Conservation (phyloP, 1,140 invertebrate species). For the Drosophila kanapiae region DNA sequence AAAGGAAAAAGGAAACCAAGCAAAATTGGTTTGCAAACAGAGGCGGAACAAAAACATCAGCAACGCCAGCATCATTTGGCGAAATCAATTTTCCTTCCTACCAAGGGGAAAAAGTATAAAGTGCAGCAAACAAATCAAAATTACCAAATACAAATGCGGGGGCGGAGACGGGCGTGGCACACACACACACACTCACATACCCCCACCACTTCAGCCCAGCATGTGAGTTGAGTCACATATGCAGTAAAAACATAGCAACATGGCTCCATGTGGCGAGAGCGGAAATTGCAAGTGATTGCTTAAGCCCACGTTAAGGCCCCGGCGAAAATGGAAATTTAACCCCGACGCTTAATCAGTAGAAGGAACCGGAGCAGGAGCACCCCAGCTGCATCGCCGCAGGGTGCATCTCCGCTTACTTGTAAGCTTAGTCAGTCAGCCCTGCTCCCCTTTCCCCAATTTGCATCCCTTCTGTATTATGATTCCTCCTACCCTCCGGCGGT, state of each 20-base stretch:
- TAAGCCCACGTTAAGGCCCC: slow-evolving; percentile 36
- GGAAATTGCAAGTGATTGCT: slow-evolving; percentile 40
- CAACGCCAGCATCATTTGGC: slow-evolving; percentile 49
- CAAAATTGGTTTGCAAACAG: slow-evolving; percentile 77
- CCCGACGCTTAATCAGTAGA: slow-evolving; percentile 21
- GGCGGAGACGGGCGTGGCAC: background rate
- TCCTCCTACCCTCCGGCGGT: slow-evolving; percentile 3
- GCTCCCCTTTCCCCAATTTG: background rate
- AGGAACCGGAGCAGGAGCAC: background rate
- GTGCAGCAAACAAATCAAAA: slow-evolving; percentile 78
- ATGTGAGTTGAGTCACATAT: slow-evolving; percentile 3
- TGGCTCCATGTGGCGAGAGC: slow-evolving; percentile 11
- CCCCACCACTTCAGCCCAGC: background rate
- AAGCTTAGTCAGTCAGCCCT: slow-evolving; percentile 3
- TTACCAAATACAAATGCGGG: slow-evolving; percentile 67
- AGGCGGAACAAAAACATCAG: slow-evolving; percentile 43
- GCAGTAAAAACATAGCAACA: slow-evolving; percentile 25
- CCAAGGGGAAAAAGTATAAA: slow-evolving; percentile 43
- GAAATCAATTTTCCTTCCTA: slow-evolving; percentile 70
- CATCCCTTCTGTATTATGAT: slow-evolving; percentile 2
- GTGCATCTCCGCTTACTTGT: slow-evolving; percentile 10
- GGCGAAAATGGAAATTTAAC: slow-evolving; percentile 67
- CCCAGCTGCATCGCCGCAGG: slow-evolving; percentile 21
- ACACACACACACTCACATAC: background rate
- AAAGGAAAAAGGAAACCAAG: slow-evolving; percentile 50